Percentiles rank a stretch among this genome's conserved stretches.
Evolutionary conservation across 1,140 invertebrate species (phyloP).

Genomic region (Solen grandis): DNA sequence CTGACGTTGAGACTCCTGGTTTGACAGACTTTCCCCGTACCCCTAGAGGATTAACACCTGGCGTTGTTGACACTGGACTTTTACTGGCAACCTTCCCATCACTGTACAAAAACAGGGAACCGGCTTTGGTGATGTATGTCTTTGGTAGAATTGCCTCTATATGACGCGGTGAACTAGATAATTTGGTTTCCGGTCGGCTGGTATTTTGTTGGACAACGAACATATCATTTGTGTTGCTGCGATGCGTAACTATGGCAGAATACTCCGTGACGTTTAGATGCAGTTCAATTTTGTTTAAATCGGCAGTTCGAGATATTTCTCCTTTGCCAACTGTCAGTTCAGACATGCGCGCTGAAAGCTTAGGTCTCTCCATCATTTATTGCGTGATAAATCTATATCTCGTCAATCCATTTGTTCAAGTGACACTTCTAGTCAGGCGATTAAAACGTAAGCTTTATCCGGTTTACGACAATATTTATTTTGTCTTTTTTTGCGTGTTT

Average conservation of each 20-base stretch:
- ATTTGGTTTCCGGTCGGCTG: neutral
- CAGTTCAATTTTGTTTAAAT: constrained; percentile 9
- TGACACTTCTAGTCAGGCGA: too few relatives aligned
- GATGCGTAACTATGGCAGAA: neutral
- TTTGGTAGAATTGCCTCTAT: constrained; percentile 20
- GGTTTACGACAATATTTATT: too few relatives aligned
- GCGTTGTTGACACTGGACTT: too few relatives aligned
- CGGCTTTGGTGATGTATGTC: constrained; percentile 21
- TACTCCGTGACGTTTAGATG: constrained; percentile 6
- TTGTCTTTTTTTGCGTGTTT: too few relatives aligned
- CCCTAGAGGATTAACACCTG: too few relatives aligned
- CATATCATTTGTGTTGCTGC: neutral
- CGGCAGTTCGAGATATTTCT: neutral
- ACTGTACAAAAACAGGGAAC: constrained; percentile 31
- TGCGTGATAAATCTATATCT: too few relatives aligned
- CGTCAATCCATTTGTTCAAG: too few relatives aligned
- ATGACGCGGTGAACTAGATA: neutral
- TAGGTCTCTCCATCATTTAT: too few relatives aligned
- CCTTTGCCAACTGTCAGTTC: constrained; percentile 18
- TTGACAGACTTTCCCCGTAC: too few relatives aligned
- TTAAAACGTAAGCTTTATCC: too few relatives aligned
- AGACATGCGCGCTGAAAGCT: neutral
- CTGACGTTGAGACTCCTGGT: too few relatives aligned
- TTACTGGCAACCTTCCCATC: neutral
- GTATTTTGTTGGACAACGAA: neutral